Evolutionary conservation across 2,797 vertebrate genomes (phyloP), one percentile per base, ranked within the genome.

Genomic region (Capromys pilorides): DNA sequence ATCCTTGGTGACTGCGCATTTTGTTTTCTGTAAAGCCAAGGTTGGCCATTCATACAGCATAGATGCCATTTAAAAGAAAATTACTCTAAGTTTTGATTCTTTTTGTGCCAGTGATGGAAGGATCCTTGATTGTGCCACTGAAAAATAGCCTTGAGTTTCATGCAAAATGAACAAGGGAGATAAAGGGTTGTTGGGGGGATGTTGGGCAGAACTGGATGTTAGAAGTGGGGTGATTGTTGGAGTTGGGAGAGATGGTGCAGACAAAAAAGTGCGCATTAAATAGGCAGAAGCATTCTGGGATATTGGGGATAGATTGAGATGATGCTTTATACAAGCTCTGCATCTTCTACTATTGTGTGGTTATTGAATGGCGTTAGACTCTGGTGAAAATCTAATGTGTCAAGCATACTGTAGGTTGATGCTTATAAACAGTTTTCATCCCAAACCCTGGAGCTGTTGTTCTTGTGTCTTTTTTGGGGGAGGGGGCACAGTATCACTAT

Each of bases 131-230:
- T 36, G 45, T 49, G 83, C 64, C 61, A 67, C 41, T 81, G 31
- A 84, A 93, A 89, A 61, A 75, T 73, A 93, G 57, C n/a, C 26
- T 80, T 92, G 79, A 73, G 64, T 90, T 95, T 90, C 81, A 41
- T 88, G 57, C 89, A 82, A 95, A 95, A 90, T 92, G 18, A 64
- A 57, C 39, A 6, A 36, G 91, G 5, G 16, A 22, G 14, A 49
- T 79, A 78, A 93, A 96, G 31, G 54, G 90, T 88, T 6, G 11
- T 88, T 19, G 62, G 18, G 19, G 45, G 91, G 78, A 49, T 94
- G 49, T 80, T 75, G 64, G 85, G 51, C 45, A 61, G 62, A 86
- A 12, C 13, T 87, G 71, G n/a, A 28, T 89, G 7, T 77, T 85
- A 78, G 83, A 78, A 39, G 51, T 69, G 57, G 57, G 24, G 59